phyloP scores from a whole-genome alignment of 2,797 vertebrate genomes.

The Acanthiza pusilla region DNA sequence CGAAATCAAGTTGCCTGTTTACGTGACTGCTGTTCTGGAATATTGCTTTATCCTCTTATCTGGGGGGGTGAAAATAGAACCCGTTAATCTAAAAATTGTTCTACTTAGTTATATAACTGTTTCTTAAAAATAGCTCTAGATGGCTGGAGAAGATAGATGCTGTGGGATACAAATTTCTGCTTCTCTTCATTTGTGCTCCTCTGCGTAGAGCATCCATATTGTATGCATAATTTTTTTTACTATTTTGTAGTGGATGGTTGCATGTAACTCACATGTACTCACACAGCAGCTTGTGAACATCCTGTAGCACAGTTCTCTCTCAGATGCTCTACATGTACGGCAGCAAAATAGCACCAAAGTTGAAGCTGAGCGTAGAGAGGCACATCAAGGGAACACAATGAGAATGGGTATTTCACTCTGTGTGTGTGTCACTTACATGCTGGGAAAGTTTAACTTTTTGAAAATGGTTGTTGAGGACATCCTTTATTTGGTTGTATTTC shows the following conservation, averaged over 20 bases:
- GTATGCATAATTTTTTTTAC: not conserved
- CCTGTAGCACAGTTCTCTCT: not conserved
- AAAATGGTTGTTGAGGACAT: not conserved
- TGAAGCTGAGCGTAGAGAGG: not conserved
- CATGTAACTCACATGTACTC: not conserved
- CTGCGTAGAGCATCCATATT: not conserved
- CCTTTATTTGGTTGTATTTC: not conserved
- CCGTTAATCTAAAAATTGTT: slow-evolving; percentile 38
- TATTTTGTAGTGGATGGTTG: not conserved
- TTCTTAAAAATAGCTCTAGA: slow-evolving; percentile 42
- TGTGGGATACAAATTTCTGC: not conserved
- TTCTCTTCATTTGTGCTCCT: not conserved
- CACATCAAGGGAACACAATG: not conserved
- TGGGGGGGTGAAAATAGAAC: not conserved
- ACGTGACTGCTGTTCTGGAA: not conserved
- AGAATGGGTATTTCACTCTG: not conserved
- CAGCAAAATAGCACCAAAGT: not conserved
- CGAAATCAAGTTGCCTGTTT: not conserved
- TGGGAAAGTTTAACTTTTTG: not conserved
- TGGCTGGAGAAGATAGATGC: not conserved
- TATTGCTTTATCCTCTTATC: slow-evolving; percentile 39
- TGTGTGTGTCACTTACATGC: not conserved
- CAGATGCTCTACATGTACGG: rapidly evolving
- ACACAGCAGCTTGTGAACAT: not conserved
- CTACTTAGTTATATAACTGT: slow-evolving; percentile 30